These are phyloP conservation scores for Pterobdella sp. DNA, from an alignment of 2,888 invertebrate genomes.

Conservation along the genomic window DNA sequence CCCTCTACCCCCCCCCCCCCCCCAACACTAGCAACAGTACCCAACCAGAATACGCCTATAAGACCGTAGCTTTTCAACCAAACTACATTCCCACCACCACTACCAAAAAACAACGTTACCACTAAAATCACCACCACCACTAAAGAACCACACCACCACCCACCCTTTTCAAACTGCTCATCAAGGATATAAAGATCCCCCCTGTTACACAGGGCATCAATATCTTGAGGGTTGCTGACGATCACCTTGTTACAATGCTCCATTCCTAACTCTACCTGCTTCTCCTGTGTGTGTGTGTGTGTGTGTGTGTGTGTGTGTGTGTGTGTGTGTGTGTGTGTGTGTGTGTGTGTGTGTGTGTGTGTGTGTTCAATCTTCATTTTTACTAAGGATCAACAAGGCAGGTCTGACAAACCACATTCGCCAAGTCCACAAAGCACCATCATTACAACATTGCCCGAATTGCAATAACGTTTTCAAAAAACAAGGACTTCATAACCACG, in stretches of 20 bases:
- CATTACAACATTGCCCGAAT: no score
- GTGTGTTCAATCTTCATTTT: no score
- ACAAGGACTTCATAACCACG: no score
- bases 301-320: conserved; percentile 22
- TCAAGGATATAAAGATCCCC: conserved; percentile 81
- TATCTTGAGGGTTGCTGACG: conserved; percentile 62
- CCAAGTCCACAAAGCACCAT: no score
- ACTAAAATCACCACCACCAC: neutral
- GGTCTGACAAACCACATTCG: no score
- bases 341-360: conserved; percentile 25
- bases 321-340: conserved; percentile 29
- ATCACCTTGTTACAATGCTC: conserved; percentile 71
- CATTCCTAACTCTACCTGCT: conserved; percentile 66
- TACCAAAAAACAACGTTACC: neutral
- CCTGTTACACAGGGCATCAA: conserved; percentile 74
- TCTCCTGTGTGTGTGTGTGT: conserved; percentile 55
- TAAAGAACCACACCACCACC: conserved; percentile 11
- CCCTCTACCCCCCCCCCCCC: neutral
- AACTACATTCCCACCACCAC: neutral
- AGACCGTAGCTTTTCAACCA: no score
- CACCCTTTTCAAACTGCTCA: conserved; percentile 81
- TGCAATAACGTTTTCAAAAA: no score
- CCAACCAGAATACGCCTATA: neutral
- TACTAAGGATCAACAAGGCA: no score
- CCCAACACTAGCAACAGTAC: neutral